Evolutionary conservation across 2,888 invertebrate species (phyloP).

Genomic region (Carabus problematicus): DNA sequence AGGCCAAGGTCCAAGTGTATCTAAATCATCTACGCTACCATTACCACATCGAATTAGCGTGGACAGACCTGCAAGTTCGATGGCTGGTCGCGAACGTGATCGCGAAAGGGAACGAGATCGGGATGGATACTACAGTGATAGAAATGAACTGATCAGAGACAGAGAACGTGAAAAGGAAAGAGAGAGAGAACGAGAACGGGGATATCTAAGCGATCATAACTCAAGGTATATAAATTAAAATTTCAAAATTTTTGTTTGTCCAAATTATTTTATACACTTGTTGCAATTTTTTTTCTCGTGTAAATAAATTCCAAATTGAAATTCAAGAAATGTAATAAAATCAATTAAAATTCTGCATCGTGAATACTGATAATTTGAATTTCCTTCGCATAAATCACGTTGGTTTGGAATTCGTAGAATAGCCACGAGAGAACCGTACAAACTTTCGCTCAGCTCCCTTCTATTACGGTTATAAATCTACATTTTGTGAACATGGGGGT

Average conservation of each 20-base stretch:
- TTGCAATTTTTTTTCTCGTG: no score
- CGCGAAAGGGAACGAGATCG: conserved; percentile 71
- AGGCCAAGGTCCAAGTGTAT: conserved; percentile 70
- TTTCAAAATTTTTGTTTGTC: not conserved
- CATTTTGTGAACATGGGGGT: not conserved
- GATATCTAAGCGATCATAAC: conserved; percentile 83
- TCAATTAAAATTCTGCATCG: no score
- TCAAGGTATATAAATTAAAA: conserved; percentile 65
- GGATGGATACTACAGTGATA: conserved; percentile 89
- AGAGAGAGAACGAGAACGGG: conserved; percentile 68
- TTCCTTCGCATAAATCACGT: no score
- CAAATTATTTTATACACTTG: not conserved
- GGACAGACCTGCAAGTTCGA: conserved; percentile 66
- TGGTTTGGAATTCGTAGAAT: no score
- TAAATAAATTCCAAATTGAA: no score
- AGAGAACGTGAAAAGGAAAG: conserved; percentile 72
- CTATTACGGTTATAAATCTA: conserved; percentile 15
- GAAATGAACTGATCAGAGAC: conserved; percentile 81
- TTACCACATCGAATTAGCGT: conserved; percentile 75
- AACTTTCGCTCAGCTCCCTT: no score
- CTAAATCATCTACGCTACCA: conserved; percentile 83
- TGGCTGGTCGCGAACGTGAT: conserved; percentile 61
- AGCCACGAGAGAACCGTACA: no score
- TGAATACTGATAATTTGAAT: no score
- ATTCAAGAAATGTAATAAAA: no score